Base-by-base conservation (phyloP, 2,797 vertebrate genomes). In the Amniataba percoides region DNA sequence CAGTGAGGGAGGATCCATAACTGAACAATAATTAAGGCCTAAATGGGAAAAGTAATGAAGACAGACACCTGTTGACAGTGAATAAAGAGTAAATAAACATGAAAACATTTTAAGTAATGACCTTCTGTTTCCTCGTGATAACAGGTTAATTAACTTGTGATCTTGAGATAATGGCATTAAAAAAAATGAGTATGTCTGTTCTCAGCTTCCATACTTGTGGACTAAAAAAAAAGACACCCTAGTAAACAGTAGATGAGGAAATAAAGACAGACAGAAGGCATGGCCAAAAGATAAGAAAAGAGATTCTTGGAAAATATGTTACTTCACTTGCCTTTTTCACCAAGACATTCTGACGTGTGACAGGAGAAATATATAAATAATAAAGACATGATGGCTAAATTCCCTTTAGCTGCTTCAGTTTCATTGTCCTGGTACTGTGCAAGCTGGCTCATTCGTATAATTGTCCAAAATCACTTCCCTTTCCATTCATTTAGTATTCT, bases 331-430 rank as follows among this genome's bases (percentile, higher is more conserved):
- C 36, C 25, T 62, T 43, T 71, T 51, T 31, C 19, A 57, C 25
- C 27, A 42, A 15, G 10, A 63, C 31, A 48, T 51, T 45, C n/a
- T 57, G 49, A 53, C 7, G 13, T 42, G 14, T 18, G 36, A 57
- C 16, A 61, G 6, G 16, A 52, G 58, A 48, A 62, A 56, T 61
- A 10, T 53, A n/a, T 43, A 34, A 77, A 61, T n/a, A 51, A 21
- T 51, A 40, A 21, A 52, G 25, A 5, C 2, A 43, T 55, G 14
- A 34, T 19, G 36, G 14, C 21, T 39, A 4, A 36, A 31, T 57
- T 46, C 2, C 18, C 69, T 55, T 77, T 46, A 51, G 34, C 42
- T 74, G 34, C 58, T 60, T 53, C 23, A 19, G 36, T 48, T 49
- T 64, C 8, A 57, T 36, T 18, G 36, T 18, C 19, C 34, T 58